Evolutionary conservation across 2,888 invertebrate species (phyloP), one percentile per base, ranked within the genome.

Genomic region (Thymelicus lineola): DNA sequence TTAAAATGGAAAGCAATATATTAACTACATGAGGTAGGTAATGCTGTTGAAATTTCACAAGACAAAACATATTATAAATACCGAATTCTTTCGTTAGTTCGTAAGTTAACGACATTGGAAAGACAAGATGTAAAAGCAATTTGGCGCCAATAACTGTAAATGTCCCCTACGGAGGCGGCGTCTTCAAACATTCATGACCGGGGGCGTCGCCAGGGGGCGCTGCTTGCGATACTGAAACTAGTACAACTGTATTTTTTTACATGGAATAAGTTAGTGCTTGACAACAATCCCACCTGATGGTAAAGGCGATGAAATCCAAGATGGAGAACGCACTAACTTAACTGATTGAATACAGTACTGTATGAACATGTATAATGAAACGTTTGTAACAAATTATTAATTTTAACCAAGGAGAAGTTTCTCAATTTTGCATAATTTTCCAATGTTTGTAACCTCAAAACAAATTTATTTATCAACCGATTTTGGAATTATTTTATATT

Each of bases 171-270:
- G 66, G 36, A 45, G 59, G 38, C 17, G 38, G 17, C 14, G 28
- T 14, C 35, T 20, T 66, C 58, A 66, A 66, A 66, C 66, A 60
- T 66, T 59, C 66, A 66, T 66, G 66, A 66, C 50, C 17, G 48
- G 50, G 59, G 14, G 17, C 15, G 20, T 55, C 28, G 35, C 28
- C 14, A 55, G 55, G 55, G 55, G 55, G 28, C 55, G 55, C 20
- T 28, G 12, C 9, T 2, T 35, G 28, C 0, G 55, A 55, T 9
- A 53, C 53, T 28, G 1, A 12, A 55, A 20, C 53, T 53, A 53
- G 50, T 50, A 17, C 17, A 5, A 28, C 28, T 28, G 28, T 28
- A 28, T 28, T 28, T 28, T n/a, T 28, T 28, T 28, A 28, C 28
- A 28, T 28, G 28, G 3, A 28, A 5, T 28, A 28, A 28, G 28